Evolutionary conservation across 2,888 invertebrate species (phyloP).

Genomic region (Lepas anatifera): DNA sequence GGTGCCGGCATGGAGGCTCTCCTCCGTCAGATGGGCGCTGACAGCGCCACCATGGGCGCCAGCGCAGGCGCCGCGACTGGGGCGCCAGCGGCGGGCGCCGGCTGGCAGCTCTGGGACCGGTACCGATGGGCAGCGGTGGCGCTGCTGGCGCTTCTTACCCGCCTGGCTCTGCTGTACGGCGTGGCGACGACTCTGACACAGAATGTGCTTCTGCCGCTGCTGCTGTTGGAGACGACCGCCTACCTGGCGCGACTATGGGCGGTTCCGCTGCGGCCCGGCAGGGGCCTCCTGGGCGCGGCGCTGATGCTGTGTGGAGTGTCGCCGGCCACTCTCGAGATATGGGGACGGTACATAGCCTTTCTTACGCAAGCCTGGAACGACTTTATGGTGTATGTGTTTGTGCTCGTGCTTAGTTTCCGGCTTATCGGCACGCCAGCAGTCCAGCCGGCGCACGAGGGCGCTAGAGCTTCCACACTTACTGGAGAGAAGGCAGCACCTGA

Average conservation of each 20-base stretch:
- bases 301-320: not conserved
- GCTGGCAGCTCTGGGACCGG: not conserved
- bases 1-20: not conserved
- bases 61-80: not conserved
- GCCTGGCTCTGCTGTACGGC: not conserved
- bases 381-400: not conserved
- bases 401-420: not conserved
- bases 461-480: not conserved
- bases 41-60: too few relatives aligned
- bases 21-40: not conserved
- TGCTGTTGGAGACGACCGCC: not conserved
- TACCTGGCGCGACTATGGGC: not conserved
- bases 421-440: not conserved
- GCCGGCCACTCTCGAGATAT: not conserved
- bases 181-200: too few relatives aligned
- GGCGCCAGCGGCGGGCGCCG: not conserved
- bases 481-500: not conserved
- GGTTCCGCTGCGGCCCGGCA: not conserved
- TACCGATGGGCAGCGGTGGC: not conserved
- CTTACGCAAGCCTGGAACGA: not conserved
- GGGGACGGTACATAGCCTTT: not conserved
- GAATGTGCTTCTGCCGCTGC: not conserved
- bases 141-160: not conserved
- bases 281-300: not conserved
- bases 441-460: too few relatives aligned